Conservation (phyloP, 2,113 vertebrate species). For the Anser cygnoides region DNA sequence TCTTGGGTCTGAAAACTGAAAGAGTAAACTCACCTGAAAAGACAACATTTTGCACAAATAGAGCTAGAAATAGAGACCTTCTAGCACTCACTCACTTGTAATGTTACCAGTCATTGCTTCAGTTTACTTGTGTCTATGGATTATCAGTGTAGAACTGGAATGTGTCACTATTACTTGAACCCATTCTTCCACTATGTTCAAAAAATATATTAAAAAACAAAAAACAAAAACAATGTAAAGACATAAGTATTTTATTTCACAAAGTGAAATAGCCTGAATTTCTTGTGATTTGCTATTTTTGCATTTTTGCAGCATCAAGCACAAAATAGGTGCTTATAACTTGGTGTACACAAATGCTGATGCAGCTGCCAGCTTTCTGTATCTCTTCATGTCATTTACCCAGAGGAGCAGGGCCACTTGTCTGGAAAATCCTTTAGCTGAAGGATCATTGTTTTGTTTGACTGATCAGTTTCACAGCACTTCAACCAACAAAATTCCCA, state of each 20-base stretch:
- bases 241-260: not conserved
- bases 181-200: not conserved
- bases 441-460: not conserved
- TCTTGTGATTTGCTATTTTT: not conserved
- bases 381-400: not conserved
- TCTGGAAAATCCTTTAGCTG: constrained; percentile 15
- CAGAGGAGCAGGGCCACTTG: not conserved
- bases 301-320: constrained; percentile 6
- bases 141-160: not conserved
- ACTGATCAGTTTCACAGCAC: not conserved
- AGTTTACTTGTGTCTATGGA: not conserved
- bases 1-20: not conserved
- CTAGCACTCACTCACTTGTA: not conserved
- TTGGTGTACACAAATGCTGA: not conserved
- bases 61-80: not conserved
- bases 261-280: not conserved
- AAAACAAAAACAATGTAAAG: not conserved
- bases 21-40: not conserved
- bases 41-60: not conserved
- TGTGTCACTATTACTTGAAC: not conserved
- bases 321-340: not conserved
- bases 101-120: not conserved
- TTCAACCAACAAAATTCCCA: not conserved
- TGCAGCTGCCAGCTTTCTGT: not conserved
- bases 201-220: not conserved